Evolutionary conservation across 2,888 invertebrate genomes (phyloP).

Genomic region (Calephelis perditalis): DNA sequence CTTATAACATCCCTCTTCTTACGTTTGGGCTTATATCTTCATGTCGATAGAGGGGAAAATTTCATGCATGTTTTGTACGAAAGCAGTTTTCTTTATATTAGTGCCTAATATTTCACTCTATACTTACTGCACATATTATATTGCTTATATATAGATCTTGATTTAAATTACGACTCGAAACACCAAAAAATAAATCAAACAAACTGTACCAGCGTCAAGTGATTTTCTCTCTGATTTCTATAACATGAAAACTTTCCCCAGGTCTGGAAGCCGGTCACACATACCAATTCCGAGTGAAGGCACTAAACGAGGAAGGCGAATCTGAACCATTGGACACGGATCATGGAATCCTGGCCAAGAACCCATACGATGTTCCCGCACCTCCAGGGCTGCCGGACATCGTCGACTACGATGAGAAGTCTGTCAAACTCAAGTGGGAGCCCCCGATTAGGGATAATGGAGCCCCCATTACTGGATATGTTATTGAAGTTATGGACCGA

Average conservation of each 20-base stretch:
- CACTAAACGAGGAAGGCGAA: slow-evolving; percentile 97
- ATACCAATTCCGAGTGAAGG: slow-evolving; percentile 98
- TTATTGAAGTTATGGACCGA: slow-evolving; percentile 95
- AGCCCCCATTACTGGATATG: slow-evolving; percentile 94
- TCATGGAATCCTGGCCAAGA: slow-evolving; percentile 93
- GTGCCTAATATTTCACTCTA: too few species aligned
- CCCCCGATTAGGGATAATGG: slow-evolving; percentile 93
- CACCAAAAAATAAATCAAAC: too few species aligned
- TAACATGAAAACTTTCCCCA: slow-evolving; percentile 28
- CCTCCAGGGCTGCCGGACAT: slow-evolving; percentile 95
- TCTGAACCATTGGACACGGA: slow-evolving; percentile 96
- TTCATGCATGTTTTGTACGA: too few species aligned
- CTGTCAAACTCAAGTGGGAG: slow-evolving; percentile 94
- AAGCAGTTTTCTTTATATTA: too few species aligned
- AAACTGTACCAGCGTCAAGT: too few species aligned
- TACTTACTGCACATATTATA: too few species aligned
- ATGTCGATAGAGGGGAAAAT: too few species aligned
- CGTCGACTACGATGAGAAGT: slow-evolving; percentile 93
- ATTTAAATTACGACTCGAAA: too few species aligned
- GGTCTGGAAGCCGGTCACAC: slow-evolving; percentile 96
- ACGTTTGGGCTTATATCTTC: too few species aligned
- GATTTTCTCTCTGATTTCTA: too few species aligned
- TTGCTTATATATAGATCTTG: too few species aligned
- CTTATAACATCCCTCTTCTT: too few species aligned
- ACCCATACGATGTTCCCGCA: slow-evolving; percentile 95